Evolutionary conservation across 2,888 invertebrate genomes (phyloP).

Genomic region (Lampropteryx suffumata): DNA sequence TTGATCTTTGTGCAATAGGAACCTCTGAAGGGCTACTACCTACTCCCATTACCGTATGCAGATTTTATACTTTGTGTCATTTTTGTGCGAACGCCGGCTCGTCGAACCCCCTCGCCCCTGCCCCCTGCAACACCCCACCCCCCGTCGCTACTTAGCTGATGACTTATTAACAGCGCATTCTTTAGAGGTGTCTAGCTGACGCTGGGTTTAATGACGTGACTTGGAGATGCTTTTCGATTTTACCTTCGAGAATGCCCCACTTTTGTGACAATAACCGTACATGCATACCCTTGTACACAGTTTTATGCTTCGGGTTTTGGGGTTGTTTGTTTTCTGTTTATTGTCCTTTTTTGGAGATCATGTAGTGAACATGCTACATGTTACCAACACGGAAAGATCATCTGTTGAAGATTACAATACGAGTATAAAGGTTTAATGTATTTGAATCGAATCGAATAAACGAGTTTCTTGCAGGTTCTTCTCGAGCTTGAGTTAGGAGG

Average conservation of each 20-base stretch:
- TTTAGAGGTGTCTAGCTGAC: conserved; percentile 80
- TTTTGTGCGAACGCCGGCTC: conserved; percentile 69
- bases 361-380: too few relatives aligned
- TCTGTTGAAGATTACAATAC: too few relatives aligned
- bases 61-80: conserved; percentile 81
- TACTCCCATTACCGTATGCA: conserved; percentile 75
- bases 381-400: too few relatives aligned
- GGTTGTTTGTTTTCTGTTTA: conserved; percentile 9
- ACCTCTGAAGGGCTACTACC: conserved; percentile 69
- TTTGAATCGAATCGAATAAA: too few relatives aligned
- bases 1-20: conserved; percentile 65
- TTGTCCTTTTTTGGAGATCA: neutral
- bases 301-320: conserved; percentile 4
- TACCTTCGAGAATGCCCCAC: conserved; percentile 67
- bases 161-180: conserved; percentile 83
- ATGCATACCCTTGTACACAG: conserved; percentile 5
- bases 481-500: too few relatives aligned
- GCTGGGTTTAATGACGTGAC: conserved; percentile 78
- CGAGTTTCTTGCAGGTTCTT: too few relatives aligned
- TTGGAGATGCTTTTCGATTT: conserved; percentile 55
- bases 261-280: conserved; percentile 50
- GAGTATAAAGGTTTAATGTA: too few relatives aligned
- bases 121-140: conserved; percentile 29
- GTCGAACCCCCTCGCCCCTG: conserved; percentile 28
- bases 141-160: conserved; percentile 79